Percentiles rank a stretch among this genome's conserved stretches.
These are phyloP conservation scores for Helicolenus hilgendorfi DNA, from an alignment of 2,797 vertebrate genomes.

Conservation along the genomic window DNA sequence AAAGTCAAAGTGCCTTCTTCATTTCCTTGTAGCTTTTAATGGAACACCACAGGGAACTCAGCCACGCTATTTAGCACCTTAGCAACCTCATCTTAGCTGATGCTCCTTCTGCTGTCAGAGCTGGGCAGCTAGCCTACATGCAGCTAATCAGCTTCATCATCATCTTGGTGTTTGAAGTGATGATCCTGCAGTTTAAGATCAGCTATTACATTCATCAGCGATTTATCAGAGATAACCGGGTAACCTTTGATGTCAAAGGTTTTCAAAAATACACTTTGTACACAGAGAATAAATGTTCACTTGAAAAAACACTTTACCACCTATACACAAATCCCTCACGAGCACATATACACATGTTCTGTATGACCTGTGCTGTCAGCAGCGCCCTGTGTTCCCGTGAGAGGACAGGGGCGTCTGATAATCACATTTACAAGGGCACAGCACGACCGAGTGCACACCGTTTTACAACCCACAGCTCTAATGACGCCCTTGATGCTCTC, in stretches of 20 bases:
- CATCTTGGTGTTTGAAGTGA: slow-evolving; percentile 3
- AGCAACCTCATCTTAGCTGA: background rate
- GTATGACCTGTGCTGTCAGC: slow-evolving; percentile 65
- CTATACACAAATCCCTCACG: background rate
- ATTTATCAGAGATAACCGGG: background rate
- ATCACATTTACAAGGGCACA: slow-evolving; percentile 71
- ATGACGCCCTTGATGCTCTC: slow-evolving; percentile 44
- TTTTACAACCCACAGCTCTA: slow-evolving; percentile 20
- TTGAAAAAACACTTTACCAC: background rate
- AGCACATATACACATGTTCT: background rate
- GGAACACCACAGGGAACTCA: background rate
- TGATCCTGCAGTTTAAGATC: slow-evolving; percentile 11
- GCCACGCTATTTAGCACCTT: background rate
- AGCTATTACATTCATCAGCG: slow-evolving; percentile 25
- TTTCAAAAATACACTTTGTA: background rate
- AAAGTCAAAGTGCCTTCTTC: background rate
- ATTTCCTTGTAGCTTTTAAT: background rate
- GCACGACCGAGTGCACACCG: slow-evolving; percentile 9
- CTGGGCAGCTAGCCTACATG: background rate
- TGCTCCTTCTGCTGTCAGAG: background rate
- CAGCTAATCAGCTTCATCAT: background rate
- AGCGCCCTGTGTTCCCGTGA: slow-evolving; percentile 21
- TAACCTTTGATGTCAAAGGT: background rate
- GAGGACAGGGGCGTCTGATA: slow-evolving; percentile 34
- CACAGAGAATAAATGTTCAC: background rate